Conservation (phyloP, 92 coral and sea anemone genomes). For the Phymanthus crucifer region DNA sequence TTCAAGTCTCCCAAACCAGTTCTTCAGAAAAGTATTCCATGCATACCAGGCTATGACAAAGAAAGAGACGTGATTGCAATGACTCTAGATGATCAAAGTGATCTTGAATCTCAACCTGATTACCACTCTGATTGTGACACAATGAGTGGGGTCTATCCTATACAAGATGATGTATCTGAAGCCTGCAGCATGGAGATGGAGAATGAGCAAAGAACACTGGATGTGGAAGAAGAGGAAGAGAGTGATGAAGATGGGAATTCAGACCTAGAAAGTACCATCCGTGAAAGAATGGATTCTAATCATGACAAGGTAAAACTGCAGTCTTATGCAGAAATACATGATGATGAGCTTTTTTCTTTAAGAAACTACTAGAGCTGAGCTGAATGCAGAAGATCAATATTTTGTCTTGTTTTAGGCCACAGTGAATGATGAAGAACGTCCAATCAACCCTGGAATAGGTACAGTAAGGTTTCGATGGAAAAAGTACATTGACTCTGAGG, state of each 20-base stretch:
- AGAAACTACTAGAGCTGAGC: too few species aligned
- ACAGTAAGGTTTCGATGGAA: not conserved
- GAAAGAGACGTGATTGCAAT: not conserved
- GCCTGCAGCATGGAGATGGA: constrained; percentile 33
- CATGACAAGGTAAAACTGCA: constrained; percentile 6
- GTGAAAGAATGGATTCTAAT: constrained; percentile 16
- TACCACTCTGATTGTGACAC: constrained; percentile 68
- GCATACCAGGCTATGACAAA: constrained; percentile 1
- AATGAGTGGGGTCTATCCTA: constrained; percentile 85
- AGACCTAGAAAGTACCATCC: constrained; percentile 36
- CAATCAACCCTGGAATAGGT: constrained; percentile 86
- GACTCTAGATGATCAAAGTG: constrained; percentile 19
- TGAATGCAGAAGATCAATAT: not conserved
- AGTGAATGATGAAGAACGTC: constrained; percentile 56
- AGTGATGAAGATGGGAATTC: constrained; percentile 25
- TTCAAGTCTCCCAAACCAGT: not conserved
- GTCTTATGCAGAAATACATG: too few species aligned
- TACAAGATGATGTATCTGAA: constrained; percentile 80
- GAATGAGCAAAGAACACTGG: constrained; percentile 17
- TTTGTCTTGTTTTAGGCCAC: not conserved
- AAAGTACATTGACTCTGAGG: too few species aligned
- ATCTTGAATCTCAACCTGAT: constrained; percentile 63
- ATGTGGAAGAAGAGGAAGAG: constrained; percentile 20
- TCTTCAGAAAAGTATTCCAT: not conserved
- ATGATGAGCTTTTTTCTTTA: too few species aligned